A percentile compares a stretch with the other conserved stretches of the same genome.
Evolutionary conservation across 2,888 invertebrate genomes (phyloP).

Genomic region (Tetropium fuscum): DNA sequence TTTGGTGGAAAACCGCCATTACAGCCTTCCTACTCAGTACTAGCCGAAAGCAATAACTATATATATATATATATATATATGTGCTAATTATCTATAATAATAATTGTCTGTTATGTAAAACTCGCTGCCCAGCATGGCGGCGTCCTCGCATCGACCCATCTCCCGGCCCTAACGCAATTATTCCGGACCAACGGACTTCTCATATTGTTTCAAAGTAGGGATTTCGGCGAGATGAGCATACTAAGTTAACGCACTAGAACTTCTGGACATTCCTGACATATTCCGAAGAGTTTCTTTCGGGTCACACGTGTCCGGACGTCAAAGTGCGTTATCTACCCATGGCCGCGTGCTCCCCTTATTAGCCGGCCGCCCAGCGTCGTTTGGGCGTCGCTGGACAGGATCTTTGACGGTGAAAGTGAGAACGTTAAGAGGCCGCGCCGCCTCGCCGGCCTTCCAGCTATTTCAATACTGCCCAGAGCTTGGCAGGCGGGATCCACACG

Average conservation of each 20-base stretch:
- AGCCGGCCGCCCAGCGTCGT: conserved; percentile 9
- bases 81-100: no score
- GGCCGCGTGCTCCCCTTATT: conserved; percentile 8
- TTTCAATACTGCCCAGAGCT: background rate
- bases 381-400: conserved; percentile 8
- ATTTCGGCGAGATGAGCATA: conserved; percentile 11
- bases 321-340: conserved; percentile 15
- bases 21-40: no score
- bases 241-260: conserved; percentile 18
- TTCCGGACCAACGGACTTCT: conserved; percentile 12
- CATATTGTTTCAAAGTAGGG: conserved; percentile 19
- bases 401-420: conserved; percentile 14
- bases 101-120: no score
- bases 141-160: no score
- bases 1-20: no score
- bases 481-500: background rate
- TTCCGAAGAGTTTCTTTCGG: conserved; percentile 19
- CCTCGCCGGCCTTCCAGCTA: background rate
- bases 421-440: conserved; percentile 12
- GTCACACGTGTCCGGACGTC: conserved; percentile 23
- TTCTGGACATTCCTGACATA: conserved; percentile 20
- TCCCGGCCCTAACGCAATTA: conserved; percentile 15
- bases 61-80: no score
- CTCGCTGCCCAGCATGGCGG: no score
- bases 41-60: no score